A percentile compares a stretch with the other conserved stretches of the same genome.
Evolutionary conservation across 2,797 vertebrate species (phyloP).

Genomic region (Hybognathus amarus): DNA sequence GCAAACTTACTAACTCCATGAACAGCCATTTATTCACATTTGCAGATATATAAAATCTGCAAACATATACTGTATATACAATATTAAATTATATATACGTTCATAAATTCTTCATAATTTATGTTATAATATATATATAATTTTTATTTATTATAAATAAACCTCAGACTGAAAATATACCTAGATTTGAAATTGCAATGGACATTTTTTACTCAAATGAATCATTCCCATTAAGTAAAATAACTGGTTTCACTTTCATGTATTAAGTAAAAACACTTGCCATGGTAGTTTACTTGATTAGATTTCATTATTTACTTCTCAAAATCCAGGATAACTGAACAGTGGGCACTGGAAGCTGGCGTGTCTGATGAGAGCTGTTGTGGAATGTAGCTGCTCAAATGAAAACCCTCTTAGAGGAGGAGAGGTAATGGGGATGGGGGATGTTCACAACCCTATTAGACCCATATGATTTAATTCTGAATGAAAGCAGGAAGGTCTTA

Average conservation of each 20-base stretch:
- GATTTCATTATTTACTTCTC: slow-evolving; percentile 20
- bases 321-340: slow-evolving; percentile 47
- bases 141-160: no score
- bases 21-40: not conserved
- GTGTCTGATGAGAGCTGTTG: slow-evolving; percentile 23
- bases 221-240: not conserved
- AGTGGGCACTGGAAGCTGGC: slow-evolving; percentile 45
- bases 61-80: no score
- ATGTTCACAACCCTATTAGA: slow-evolving; percentile 33
- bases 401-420: slow-evolving; percentile 35
- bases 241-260: no score
- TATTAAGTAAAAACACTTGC: not conserved
- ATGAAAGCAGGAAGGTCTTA: slow-evolving; percentile 21
- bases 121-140: no score
- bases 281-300: not conserved
- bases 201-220: not conserved
- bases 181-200: not conserved
- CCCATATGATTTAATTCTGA: slow-evolving; percentile 49
- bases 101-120: no score
- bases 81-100: no score
- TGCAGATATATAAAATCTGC: no score
- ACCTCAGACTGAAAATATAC: not conserved
- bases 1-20: slow-evolving; percentile 7
- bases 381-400: slow-evolving; percentile 47
- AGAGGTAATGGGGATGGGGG: slow-evolving; percentile 31